A percentile compares a stretch with the other conserved stretches of the same genome.
These are phyloP conservation scores for Rhimphoctona megacephalus DNA, from an alignment of 2,888 invertebrate genomes.

Conservation along the genomic window DNA sequence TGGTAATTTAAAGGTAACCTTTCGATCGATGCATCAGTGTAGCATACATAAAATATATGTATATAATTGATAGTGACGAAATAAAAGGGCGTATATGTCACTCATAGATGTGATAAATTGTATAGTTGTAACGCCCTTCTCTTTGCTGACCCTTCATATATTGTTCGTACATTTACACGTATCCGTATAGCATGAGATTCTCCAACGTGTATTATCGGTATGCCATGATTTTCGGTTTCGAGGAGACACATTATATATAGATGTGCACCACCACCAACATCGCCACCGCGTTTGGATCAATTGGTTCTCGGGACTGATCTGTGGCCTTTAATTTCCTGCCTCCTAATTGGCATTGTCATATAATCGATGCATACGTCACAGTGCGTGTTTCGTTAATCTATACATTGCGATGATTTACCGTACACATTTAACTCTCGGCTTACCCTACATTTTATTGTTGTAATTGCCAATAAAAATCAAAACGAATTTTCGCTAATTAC, in stretches of 20 bases:
- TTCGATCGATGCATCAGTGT: not conserved
- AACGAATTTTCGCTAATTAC: constrained; percentile 3
- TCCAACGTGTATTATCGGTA: constrained; percentile 25
- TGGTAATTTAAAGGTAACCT: constrained; percentile 58
- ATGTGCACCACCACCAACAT: not conserved
- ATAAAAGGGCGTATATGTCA: constrained; percentile 1
- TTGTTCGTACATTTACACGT: not conserved
- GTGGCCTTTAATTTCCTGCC: constrained; percentile 62
- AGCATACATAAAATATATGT: not conserved
- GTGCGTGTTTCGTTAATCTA: constrained; percentile 19
- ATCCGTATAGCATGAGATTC: not conserved
- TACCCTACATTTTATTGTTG: not conserved
- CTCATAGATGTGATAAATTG: not conserved
- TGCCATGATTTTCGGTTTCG: constrained; percentile 17
- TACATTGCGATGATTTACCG: constrained; percentile 10
- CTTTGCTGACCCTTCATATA: not conserved
- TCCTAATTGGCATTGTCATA: constrained; percentile 52
- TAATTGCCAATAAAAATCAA: constrained; percentile 17
- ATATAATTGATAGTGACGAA: not conserved
- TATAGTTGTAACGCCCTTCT: not conserved
- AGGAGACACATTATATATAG: constrained; percentile 5
- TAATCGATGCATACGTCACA: constrained; percentile 18
- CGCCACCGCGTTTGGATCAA: constrained; percentile 36
- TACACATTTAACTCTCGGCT: not conserved
- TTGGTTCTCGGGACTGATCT: constrained; percentile 45